A percentile compares a stretch with the other conserved stretches of the same genome.
These are phyloP conservation scores for Nudaria mundana DNA, from an alignment of 2,888 invertebrate species.

Conservation along the genomic window DNA sequence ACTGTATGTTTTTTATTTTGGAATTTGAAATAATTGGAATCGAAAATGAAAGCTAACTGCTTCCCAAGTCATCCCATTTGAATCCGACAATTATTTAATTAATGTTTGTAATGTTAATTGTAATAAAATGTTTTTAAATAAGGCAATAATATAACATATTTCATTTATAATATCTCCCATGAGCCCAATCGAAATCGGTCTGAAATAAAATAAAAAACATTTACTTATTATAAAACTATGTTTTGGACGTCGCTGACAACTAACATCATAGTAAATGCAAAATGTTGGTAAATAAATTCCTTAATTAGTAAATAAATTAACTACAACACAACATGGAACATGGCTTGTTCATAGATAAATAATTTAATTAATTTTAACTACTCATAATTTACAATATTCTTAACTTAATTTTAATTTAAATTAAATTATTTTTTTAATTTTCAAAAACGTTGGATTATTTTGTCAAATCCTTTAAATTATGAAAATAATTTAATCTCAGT, in stretches of 20 bases:
- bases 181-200: constrained; percentile 41
- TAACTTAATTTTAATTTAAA: background rate
- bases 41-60: no score
- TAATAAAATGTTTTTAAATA: no score
- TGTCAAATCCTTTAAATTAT: background rate
- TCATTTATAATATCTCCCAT: constrained; percentile 11
- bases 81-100: no score
- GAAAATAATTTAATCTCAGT: background rate
- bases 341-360: constrained; percentile 19
- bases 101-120: no score
- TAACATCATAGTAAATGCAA: constrained; percentile 33
- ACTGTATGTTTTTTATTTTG: no score
- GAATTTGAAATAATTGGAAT: no score
- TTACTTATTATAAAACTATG: constrained; percentile 37
- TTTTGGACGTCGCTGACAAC: constrained; percentile 58
- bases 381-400: background rate
- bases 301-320: constrained; percentile 5
- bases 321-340: no score
- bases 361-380: background rate
- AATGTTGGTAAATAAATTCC: constrained; percentile 14
- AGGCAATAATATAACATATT: no score
- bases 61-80: no score
- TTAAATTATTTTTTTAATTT: no score
- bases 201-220: constrained; percentile 22
- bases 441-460: background rate